phyloP scores from a whole-genome alignment of 1,140 invertebrate species.

The Macrobrachium nipponense region DNA sequence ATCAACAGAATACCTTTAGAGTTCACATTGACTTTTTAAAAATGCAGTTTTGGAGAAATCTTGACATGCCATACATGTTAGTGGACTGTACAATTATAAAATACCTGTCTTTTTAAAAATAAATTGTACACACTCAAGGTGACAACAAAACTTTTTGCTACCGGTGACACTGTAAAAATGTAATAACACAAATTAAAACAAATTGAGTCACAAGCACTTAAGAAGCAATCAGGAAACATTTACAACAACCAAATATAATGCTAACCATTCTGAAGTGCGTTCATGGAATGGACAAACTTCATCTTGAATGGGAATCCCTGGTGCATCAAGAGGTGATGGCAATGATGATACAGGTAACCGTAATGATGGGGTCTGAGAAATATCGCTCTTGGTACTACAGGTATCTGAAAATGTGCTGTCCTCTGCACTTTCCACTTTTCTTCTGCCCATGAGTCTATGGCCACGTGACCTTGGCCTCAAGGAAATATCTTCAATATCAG shows the following conservation, averaged over 20 bases:
- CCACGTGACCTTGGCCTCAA: constrained; percentile 15
- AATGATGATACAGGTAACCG: constrained; percentile 52
- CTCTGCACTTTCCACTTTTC: not conserved
- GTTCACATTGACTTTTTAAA: no score
- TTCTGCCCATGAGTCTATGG: constrained; percentile 23
- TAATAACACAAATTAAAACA: constrained; percentile 30
- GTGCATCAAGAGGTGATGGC: constrained; percentile 59
- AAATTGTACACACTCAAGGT: no score
- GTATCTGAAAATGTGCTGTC: constrained; percentile 18
- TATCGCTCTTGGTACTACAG: constrained; percentile 39
- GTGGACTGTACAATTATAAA: no score
- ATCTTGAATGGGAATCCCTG: constrained; percentile 68
- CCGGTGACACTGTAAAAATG: no score
- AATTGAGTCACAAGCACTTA: constrained; percentile 38
- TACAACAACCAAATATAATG: constrained; percentile 49
- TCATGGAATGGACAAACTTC: constrained; percentile 72
- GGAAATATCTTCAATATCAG: constrained; percentile 53
- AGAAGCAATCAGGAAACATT: constrained; percentile 21
- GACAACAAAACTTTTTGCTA: no score
- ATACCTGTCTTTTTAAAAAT: no score
- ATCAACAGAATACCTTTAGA: no score
- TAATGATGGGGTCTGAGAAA: constrained; percentile 45
- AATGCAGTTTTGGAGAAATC: no score
- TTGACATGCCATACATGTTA: no score
- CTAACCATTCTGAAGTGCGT: constrained; percentile 69